These are phyloP conservation scores for Drosophila limbata DNA, from an alignment of 2,888 invertebrate species.

Conservation along the genomic window DNA sequence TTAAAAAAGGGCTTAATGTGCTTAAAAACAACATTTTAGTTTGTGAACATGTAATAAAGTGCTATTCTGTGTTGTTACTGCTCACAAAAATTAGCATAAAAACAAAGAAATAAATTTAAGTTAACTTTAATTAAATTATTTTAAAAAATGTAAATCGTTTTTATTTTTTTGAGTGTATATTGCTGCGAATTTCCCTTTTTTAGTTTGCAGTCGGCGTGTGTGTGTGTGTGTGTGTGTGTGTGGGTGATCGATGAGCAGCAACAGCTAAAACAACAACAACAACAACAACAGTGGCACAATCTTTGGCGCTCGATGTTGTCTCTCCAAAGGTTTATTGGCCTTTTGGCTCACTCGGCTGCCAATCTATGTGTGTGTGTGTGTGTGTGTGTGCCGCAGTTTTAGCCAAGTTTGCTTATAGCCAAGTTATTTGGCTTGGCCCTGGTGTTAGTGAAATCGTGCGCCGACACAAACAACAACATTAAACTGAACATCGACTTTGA, in stretches of 20 bases:
- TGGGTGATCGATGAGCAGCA: slow-evolving; percentile 72
- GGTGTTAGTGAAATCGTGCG: slow-evolving; percentile 48
- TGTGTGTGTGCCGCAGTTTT: slow-evolving; percentile 64
- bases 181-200: slow-evolving; percentile 68
- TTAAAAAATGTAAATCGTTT: too few relatives aligned
- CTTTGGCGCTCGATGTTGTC: slow-evolving; percentile 49
- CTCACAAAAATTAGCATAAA: too few relatives aligned
- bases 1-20: too few relatives aligned
- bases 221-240: slow-evolving; percentile 27
- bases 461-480: slow-evolving; percentile 20
- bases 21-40: too few relatives aligned
- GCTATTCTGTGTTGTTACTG: too few relatives aligned
- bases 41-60: too few relatives aligned
- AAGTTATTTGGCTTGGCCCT: slow-evolving; percentile 51
- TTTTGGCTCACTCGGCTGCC: slow-evolving; percentile 63
- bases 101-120: too few relatives aligned
- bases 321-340: slow-evolving; percentile 75
- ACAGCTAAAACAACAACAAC: slow-evolving; percentile 29
- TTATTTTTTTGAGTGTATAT: background rate
- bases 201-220: slow-evolving; percentile 45
- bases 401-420: slow-evolving; percentile 52
- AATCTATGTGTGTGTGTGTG: slow-evolving; percentile 11
- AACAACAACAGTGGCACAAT: slow-evolving; percentile 48
- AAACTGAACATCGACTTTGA: slow-evolving; percentile 14
- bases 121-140: too few relatives aligned